Evolutionary conservation across 2,797 vertebrate genomes (phyloP), one percentile per base, ranked within the genome.

Genomic region (Moxostoma hubbsi): DNA sequence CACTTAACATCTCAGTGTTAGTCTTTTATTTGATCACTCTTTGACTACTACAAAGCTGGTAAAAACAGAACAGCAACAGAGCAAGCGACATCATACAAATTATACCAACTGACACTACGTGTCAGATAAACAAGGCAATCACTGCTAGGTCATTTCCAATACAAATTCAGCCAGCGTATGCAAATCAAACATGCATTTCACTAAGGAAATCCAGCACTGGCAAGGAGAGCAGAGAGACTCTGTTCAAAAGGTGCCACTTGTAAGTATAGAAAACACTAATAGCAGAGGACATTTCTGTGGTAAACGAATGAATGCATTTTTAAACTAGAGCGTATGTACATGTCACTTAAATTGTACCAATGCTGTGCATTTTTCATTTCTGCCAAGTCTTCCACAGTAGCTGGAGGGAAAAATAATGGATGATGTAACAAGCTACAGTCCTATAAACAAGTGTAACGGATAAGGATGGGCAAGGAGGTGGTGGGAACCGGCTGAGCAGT

Each of bases 121-220:
- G 68, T 57, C 15, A 70, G 72, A 68, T 54, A 47, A 47, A 75
- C 62, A 81, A 70, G 66, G 43, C 74, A 66, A 80, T 45, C 67
- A 65, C 11, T 59, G 51, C 46, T 4, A 66, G 57, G 13, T 63
- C 47, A 69, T 69, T 64, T 80, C 53, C 49, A 46, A 75, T 72
- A 77, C 74, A 82, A 82, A 85, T 77, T 24, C 45, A 66, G 54
- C 55, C 45, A 46, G 70, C 64, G 63, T 75, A 78, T 81, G 63
- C 67, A 81, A 78, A 85, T 81, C 1, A 61, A 71, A 50, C 36
- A 24, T 13, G 50, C 49, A 66, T 55, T 83, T 61, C 36, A 54
- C 61, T 7, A 71, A 65, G 63, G 24, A 72, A 62, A 62, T 16
- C 50, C 50, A 51, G 18, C n/a, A 24, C 47, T 45, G 36, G 57